Base-by-base conservation (phyloP, 1,140 invertebrate species). In the Megalonaias nervosa region DNA sequence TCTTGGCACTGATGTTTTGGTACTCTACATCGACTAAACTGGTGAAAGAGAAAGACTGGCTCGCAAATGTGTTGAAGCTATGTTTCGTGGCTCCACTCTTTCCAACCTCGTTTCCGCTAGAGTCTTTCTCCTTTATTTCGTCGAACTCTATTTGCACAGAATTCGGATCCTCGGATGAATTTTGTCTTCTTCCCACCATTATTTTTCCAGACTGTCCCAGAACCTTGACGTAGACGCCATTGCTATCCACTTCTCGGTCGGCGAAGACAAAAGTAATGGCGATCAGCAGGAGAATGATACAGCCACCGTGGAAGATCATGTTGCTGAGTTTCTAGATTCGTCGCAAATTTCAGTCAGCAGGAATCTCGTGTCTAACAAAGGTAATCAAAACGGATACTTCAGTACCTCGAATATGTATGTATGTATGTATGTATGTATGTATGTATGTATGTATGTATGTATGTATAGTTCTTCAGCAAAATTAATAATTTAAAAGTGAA, bases 121-220 rank as follows among this genome's bases (percentile, higher is more conserved):
- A 23, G 13, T 38, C 59, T 1, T 60, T 60, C 64, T 78, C 76
- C 16, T 68, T 16, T 31, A 78, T 73, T 5, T 15, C 59, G 16
- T 73, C 65, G n/a, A 78, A 72, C 19, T 65, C 74, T 11, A 78
- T 64, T 9, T n/a, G 48, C 14, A 78, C 59, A 1, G 66, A 66
- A 21, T 72, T 59, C 21, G 55, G 21, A 38, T 61, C 66, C 55
- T 71, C 67, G 9, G 12, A n/a, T 48, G 38, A 12, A 48, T 48
- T 48, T 48, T 48, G 38, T 23, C 21, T 71, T 38, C 48, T 68
- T 21, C 38, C 67, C 6, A 78, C 31, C 23, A 38, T 13, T 19
- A 78, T 78, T 38, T 78, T 78, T 4, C 76, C 76, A 3, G 76
- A 74, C 48, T 68, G 57, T 15, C 76, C 76, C 0, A 68, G 58